Evolutionary conservation across 2,113 vertebrate species (phyloP).

Genomic region (Cisticola juncidis): DNA sequence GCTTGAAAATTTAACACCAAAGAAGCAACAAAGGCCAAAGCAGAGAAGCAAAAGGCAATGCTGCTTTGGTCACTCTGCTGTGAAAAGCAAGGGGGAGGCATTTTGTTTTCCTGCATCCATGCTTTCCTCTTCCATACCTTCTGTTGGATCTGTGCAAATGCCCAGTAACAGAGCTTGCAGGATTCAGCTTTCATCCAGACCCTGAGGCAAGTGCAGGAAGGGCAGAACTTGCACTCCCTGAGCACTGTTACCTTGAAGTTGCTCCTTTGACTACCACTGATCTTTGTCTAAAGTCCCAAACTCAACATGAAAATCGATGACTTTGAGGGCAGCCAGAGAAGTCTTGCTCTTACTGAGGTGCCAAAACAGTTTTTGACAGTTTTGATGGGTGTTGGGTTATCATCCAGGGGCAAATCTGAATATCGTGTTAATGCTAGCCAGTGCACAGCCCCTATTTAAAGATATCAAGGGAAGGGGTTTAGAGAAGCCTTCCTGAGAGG

Average conservation of each 20-base stretch:
- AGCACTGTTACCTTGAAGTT: background rate
- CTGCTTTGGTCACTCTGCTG: background rate
- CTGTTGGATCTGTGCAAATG: background rate
- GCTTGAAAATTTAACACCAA: background rate
- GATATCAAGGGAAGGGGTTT: background rate
- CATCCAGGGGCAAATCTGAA: background rate
- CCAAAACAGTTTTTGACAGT: background rate
- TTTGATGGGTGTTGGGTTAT: background rate
- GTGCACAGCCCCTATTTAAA: background rate
- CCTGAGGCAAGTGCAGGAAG: background rate
- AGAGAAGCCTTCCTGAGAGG: background rate
- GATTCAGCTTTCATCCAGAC: background rate
- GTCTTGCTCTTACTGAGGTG: background rate
- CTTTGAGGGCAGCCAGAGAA: background rate
- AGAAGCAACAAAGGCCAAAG: background rate
- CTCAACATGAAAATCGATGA: background rate
- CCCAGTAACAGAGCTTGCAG: rapidly evolving
- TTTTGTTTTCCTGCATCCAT: background rate
- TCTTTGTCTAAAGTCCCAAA: background rate
- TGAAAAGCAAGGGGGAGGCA: background rate
- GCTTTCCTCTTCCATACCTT: background rate
- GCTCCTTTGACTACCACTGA: background rate
- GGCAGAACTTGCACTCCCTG: background rate
- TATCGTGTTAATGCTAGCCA: background rate
- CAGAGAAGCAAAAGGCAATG: background rate